Conservation (phyloP, 2,888 invertebrate genomes). For the Ariolimax columbianus region DNA sequence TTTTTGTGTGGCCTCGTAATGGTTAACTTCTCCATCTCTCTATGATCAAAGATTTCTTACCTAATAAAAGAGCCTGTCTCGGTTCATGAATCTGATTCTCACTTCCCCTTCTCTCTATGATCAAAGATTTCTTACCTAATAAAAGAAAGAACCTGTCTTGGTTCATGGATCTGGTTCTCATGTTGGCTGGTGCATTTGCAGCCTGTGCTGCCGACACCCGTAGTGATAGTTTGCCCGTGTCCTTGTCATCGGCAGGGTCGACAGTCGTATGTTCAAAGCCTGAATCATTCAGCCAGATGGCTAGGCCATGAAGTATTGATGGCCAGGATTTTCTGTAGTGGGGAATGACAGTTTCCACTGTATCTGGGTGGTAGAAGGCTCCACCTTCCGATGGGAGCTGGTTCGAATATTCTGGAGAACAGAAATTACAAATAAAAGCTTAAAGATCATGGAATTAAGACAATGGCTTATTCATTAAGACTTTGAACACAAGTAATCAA, state of each 20-base stretch:
- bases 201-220: constrained; percentile 58
- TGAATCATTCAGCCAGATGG: constrained; percentile 88
- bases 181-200: constrained; percentile 75
- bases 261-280: constrained; percentile 80
- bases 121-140: too few species aligned
- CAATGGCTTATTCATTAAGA: too few species aligned
- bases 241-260: constrained; percentile 46
- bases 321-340: constrained; percentile 97
- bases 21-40: too few species aligned
- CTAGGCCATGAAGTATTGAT: constrained; percentile 93
- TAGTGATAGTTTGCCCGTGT: constrained; percentile 35
- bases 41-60: too few species aligned
- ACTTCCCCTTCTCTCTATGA: too few species aligned
- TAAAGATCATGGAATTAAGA: too few species aligned
- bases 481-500: too few species aligned
- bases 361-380: constrained; percentile 97
- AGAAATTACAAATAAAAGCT: background rate
- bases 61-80: constrained; percentile 89
- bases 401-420: constrained; percentile 89
- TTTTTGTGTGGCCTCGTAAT: too few species aligned
- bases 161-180: constrained; percentile 82
- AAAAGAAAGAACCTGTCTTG: constrained; percentile 88
- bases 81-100: constrained; percentile 82
- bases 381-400: constrained; percentile 89
- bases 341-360: constrained; percentile 93